phyloP scores from a whole-genome alignment of 2,797 vertebrate genomes.

The Hirundo rustica region DNA sequence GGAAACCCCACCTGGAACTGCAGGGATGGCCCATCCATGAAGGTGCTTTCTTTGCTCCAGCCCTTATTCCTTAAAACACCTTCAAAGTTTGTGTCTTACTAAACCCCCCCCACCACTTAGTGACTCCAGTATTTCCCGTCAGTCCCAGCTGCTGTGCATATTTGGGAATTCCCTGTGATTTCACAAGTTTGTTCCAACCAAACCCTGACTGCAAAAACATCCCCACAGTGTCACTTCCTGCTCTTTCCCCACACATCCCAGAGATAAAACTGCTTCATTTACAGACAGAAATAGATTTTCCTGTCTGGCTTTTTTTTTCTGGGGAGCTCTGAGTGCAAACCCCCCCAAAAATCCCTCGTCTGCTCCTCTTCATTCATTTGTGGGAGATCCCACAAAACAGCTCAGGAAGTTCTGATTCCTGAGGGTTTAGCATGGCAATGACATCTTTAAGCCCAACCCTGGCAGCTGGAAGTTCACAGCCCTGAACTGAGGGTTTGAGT shows the following conservation, averaged over 20 bases:
- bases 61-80: background rate
- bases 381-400: background rate
- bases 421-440: background rate
- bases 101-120: too few relatives aligned
- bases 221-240: background rate
- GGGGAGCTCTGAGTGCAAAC: too few relatives aligned
- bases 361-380: background rate
- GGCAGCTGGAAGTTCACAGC: background rate
- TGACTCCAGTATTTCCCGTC: background rate
- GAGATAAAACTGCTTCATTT: background rate
- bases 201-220: background rate
- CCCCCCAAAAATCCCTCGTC: background rate
- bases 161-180: background rate
- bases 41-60: background rate
- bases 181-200: background rate
- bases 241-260: too few relatives aligned
- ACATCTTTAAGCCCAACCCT: background rate
- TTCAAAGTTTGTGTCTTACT: background rate
- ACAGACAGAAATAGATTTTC: background rate
- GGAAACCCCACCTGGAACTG: background rate
- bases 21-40: background rate
- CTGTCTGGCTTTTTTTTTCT: background rate
- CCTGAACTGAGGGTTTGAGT: background rate
- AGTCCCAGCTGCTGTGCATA: background rate
- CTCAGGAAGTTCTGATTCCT: background rate